These are phyloP conservation scores for Cryptosula pallasiana DNA, from an alignment of 2,888 invertebrate species.

Conservation along the genomic window DNA sequence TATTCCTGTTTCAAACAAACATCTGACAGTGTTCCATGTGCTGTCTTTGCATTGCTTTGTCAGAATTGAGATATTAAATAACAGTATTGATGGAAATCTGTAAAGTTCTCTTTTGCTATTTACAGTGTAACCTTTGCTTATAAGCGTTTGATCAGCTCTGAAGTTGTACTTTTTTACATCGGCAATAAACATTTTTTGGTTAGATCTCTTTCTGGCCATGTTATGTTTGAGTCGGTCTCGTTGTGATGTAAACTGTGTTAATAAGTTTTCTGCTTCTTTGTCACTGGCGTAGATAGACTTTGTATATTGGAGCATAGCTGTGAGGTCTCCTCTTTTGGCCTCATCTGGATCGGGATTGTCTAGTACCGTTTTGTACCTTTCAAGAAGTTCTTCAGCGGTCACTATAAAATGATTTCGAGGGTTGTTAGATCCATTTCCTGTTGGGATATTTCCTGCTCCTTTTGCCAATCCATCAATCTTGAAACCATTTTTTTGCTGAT, in stretches of 20 bases:
- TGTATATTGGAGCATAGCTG: not conserved
- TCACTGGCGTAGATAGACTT: not conserved
- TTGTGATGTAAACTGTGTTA: not conserved
- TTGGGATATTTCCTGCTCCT: constrained; percentile 5
- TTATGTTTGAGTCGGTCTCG: not conserved
- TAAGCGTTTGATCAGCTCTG: not conserved
- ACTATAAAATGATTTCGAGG: not conserved
- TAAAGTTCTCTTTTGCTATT: not conserved
- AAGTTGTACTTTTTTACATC: not conserved
- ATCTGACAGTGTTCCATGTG: not conserved
- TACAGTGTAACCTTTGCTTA: not conserved
- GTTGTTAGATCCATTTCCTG: not conserved
- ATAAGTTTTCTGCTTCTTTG: not conserved
- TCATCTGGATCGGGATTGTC: not conserved
- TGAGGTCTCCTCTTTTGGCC: not conserved
- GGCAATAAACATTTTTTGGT: not conserved
- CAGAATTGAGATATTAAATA: constrained; percentile 1
- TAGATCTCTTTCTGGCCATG: not conserved
- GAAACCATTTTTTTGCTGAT: too few relatives aligned
- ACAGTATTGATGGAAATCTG: not conserved
- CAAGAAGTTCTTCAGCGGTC: not conserved
- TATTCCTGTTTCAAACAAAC: not conserved
- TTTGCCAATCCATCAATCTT: too few relatives aligned
- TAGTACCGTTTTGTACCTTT: not conserved
- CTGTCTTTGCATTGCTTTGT: not conserved